Evolutionary conservation across 2,113 vertebrate species (phyloP).

Genomic region (Lathamus discolor): DNA sequence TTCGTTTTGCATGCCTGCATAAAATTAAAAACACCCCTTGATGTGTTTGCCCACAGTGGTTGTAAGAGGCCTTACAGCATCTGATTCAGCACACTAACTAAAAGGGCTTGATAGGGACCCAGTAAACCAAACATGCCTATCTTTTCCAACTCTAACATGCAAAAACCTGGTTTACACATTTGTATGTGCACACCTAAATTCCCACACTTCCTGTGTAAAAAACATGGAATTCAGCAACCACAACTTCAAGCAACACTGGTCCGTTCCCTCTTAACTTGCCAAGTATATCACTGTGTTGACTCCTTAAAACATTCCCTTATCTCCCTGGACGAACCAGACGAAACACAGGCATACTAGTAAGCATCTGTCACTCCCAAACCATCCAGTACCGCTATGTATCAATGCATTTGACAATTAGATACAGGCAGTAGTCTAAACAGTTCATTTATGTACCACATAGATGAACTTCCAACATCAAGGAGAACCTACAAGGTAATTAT

Average conservation of each 20-base stretch:
- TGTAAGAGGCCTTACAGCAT: background rate
- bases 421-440: background rate
- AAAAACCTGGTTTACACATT: background rate
- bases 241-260: background rate
- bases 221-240: background rate
- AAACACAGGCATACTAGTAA: background rate
- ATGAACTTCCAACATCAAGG: background rate
- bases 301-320: background rate
- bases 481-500: background rate
- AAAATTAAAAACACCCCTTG: background rate
- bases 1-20: slow-evolving; percentile 92
- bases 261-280: background rate
- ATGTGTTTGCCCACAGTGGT: background rate
- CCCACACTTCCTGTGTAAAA: background rate
- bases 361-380: background rate
- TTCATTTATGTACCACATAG: background rate
- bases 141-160: background rate
- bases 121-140: background rate
- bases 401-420: background rate
- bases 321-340: background rate
- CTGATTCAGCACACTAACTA: background rate
- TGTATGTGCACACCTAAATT: background rate
- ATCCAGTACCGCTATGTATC: background rate
- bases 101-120: background rate
- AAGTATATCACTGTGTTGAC: background rate